These are phyloP conservation scores for Lophura nycthemera DNA, from an alignment of 2,113 vertebrate species.

Conservation along the genomic window DNA sequence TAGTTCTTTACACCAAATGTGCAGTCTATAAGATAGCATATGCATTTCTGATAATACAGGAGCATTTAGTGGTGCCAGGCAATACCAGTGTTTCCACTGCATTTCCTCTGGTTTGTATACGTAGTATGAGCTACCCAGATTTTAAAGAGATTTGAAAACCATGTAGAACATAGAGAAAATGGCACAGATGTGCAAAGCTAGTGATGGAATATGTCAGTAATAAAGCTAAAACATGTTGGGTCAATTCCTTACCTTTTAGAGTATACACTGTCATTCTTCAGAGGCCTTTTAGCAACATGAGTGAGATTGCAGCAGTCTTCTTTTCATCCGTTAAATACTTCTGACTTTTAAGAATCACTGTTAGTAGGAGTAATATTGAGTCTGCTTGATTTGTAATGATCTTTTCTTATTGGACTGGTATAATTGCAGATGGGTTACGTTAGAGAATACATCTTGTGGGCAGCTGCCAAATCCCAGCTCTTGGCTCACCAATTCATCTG, in stretches of 20 bases:
- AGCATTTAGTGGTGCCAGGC: neutral
- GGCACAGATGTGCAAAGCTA: neutral
- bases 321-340: neutral
- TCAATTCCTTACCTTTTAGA: neutral
- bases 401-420: neutral
- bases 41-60: neutral
- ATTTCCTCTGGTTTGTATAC: neutral
- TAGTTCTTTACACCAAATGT: neutral
- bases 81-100: neutral
- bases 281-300: neutral
- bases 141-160: neutral
- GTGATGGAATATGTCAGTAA: neutral
- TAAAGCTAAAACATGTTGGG: neutral
- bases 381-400: neutral
- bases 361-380: neutral
- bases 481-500: conserved; percentile 98
- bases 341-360: neutral
- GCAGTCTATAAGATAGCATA: neutral
- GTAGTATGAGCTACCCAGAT: neutral
- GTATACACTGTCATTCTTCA: neutral
- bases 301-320: neutral
- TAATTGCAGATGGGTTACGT: conserved; percentile 94
- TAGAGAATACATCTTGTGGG: conserved; percentile 96
- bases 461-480: conserved; percentile 94
- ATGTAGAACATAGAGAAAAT: neutral